These are phyloP conservation scores for Eidolon helvum DNA, from an alignment of 2,113 vertebrate genomes.

Conservation along the genomic window DNA sequence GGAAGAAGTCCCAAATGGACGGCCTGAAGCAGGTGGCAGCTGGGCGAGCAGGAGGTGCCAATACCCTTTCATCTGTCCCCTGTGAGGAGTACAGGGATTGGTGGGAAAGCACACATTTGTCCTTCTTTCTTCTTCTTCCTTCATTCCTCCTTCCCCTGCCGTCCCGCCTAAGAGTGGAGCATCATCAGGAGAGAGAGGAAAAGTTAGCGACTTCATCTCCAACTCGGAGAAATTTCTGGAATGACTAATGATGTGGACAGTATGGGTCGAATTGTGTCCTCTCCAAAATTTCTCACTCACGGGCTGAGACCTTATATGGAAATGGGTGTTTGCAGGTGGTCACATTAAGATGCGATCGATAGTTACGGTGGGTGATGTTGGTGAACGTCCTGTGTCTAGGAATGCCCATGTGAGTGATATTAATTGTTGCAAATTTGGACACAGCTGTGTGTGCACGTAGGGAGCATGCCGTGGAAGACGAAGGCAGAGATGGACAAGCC, in stretches of 20 bases:
- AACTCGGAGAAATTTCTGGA: neutral
- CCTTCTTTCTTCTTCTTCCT: too few species aligned
- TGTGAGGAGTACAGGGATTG: too few species aligned
- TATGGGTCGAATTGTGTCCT: neutral
- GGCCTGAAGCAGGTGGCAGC: too few species aligned
- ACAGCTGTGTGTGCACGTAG: too few species aligned
- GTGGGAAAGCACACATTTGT: too few species aligned
- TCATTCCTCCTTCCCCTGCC: too few species aligned
- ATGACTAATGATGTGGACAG: neutral
- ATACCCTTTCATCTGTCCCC: accelerated
- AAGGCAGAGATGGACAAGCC: neutral
- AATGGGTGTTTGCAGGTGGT: neutral
- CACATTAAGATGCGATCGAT: too few species aligned
- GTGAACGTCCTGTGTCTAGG: neutral
- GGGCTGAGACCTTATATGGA: neutral
- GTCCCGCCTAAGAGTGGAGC: neutral
- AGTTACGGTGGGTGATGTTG: too few species aligned
- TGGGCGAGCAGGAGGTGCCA: neutral
- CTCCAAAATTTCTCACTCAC: neutral
- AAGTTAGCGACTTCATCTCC: neutral
- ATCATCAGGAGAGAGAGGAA: neutral
- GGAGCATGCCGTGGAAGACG: neutral
- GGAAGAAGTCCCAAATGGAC: neutral
- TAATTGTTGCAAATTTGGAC: neutral
- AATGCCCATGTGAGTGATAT: neutral